phyloP scores from a whole-genome alignment of 2,888 invertebrate species.

The Stenurella melanura region DNA sequence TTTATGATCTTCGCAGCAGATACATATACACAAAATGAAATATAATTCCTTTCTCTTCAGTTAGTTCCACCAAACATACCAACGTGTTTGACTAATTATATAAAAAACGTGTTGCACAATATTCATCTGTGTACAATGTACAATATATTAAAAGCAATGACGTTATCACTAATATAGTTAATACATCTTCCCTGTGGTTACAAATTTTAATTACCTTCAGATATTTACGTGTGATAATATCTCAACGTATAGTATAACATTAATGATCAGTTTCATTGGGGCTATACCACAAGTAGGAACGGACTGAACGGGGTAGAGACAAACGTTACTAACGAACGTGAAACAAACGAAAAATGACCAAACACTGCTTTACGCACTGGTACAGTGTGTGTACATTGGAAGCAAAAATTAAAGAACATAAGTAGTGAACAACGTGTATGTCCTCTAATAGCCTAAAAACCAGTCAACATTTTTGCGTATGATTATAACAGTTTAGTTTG shows the following conservation, averaged over 20 bases:
- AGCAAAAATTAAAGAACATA: no score
- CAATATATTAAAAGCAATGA: constrained; percentile 37
- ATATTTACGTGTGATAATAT: constrained; percentile 33
- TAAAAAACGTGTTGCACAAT: constrained; percentile 24
- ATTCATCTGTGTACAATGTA: constrained; percentile 6
- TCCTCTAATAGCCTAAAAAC: no score
- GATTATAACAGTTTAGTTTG: no score
- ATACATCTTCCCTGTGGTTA: constrained; percentile 39
- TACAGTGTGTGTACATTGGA: no score
- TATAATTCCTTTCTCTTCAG: neutral
- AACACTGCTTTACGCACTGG: no score
- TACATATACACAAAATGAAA: neutral
- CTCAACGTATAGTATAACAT: constrained; percentile 19
- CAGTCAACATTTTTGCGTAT: no score
- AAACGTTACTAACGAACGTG: neutral
- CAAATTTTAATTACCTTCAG: constrained; percentile 35
- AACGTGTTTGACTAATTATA: constrained; percentile 3
- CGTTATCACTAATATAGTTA: constrained; percentile 35
- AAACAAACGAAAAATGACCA: no score
- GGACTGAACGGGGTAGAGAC: neutral
- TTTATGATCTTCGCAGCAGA: neutral
- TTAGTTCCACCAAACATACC: constrained; percentile 7
- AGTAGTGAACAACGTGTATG: no score
- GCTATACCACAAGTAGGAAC: neutral
- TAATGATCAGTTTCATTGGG: constrained; percentile 2